Base-by-base conservation (phyloP, 2,113 vertebrate species). In the Sebastes fasciatus region DNA sequence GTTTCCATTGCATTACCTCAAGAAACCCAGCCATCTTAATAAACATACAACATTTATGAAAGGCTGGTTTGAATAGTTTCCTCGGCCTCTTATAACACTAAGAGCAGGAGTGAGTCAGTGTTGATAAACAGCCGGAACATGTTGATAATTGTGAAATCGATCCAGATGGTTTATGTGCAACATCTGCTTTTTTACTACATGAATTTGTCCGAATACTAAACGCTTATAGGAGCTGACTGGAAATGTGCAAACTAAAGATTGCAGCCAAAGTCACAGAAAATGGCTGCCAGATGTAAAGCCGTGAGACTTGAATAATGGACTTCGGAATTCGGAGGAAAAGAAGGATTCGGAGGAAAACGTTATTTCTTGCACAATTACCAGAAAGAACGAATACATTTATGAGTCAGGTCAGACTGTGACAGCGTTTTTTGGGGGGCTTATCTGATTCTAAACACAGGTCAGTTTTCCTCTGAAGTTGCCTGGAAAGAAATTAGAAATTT, bases 21-120 rank as follows among this genome's bases (percentile, higher is more conserved):
- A 65, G 13, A 58, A 48, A 23, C 6, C 1, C 71, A 57, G 49
- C 7, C 62, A 71, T 58, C 26, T 61, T n/a, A 42, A 82, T 77
- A 74, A 87, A 77, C 55, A 77, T 77, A 17, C 23, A 77, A 60
- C 52, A 69, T 87, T 85, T 42, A 82, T 77, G 23, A 80, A 65
- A 26, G 23, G 51, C 45, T 70, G n/a, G 23, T 46, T 0, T 11
- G 23, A 3, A 67, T 0, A 5, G 48, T 66, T 65, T 82, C 52
- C 16, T 62, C n/a, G 8, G 49, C 4, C 79, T 79, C 51, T 71
- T n/a, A 66, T 40, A 34, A n/a, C 51, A 65, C 49, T 4, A 13
- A 62, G 54, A 68, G 23, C 43, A 64, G 42, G 34, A 51, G 49
- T 17, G 19, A 23, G 55, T 45, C 14, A 5, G 16, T 26, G 21